Conservation (phyloP, 92 coral and sea anemone species). For the Zoanthus sansibaricus region DNA sequence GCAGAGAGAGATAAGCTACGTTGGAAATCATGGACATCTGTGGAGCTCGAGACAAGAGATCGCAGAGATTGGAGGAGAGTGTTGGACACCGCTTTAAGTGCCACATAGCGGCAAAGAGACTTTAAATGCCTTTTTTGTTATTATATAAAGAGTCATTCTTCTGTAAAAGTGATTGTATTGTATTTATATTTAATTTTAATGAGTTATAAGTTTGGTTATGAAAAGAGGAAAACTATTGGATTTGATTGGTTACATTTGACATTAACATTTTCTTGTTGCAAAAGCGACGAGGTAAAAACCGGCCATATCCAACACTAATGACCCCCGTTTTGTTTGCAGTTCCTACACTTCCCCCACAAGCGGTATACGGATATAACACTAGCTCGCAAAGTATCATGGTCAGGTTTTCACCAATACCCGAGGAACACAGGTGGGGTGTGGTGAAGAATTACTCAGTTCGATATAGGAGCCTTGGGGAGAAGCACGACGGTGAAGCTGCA, state of each 20-base stretch:
- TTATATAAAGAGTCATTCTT: too few species aligned
- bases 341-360: slow-evolving; percentile 31
- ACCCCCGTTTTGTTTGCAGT: background rate
- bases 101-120: too few species aligned
- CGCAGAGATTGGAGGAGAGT: too few species aligned
- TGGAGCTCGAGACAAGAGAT: too few species aligned
- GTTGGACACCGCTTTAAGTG: too few species aligned
- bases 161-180: too few species aligned
- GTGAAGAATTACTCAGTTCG: background rate
- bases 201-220: too few species aligned
- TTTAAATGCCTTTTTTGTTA: too few species aligned
- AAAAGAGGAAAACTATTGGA: too few species aligned
- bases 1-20: too few species aligned
- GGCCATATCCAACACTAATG: background rate
- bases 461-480: background rate
- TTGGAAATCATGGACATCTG: too few species aligned
- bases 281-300: background rate
- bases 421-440: slow-evolving; percentile 15
- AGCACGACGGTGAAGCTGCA: background rate
- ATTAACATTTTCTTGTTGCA: background rate
- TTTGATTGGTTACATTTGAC: background rate
- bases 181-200: too few species aligned
- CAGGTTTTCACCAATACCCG: slow-evolving; percentile 9
- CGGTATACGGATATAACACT: slow-evolving; percentile 18
- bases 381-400: slow-evolving; percentile 47